Evolutionary conservation across 2,797 vertebrate species (phyloP).

Genomic region (Parambassis ranga): DNA sequence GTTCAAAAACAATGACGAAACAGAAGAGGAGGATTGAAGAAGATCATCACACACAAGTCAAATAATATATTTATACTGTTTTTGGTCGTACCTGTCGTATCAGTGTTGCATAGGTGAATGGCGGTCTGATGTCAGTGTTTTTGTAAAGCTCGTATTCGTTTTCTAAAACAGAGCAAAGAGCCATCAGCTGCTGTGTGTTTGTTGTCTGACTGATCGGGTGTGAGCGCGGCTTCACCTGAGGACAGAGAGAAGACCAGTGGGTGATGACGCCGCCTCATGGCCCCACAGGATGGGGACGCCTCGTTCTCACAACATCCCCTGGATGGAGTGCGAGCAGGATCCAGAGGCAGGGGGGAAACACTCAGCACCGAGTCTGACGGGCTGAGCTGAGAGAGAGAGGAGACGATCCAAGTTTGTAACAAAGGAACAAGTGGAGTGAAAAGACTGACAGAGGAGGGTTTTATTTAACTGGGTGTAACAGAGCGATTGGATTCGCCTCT

Average conservation of each 20-base stretch:
- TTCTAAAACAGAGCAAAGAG: conserved; percentile 77
- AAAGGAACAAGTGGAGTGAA: conserved; percentile 22
- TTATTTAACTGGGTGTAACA: conserved; percentile 82
- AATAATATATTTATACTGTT: no score
- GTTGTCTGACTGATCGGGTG: not conserved
- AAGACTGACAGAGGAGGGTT: conserved; percentile 62
- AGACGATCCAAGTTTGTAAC: conserved; percentile 22
- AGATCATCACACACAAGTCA: no score
- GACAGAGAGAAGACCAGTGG: conserved; percentile 84
- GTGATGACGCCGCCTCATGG: conserved; percentile 85
- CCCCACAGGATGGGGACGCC: conserved; percentile 79
- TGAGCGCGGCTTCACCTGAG: conserved; percentile 79
- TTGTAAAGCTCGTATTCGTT: conserved; percentile 95
- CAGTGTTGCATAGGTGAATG: conserved; percentile 96
- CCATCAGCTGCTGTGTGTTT: not conserved
- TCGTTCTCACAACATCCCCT: conserved; percentile 84
- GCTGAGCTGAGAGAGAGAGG: conserved; percentile 78
- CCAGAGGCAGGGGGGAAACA: conserved; percentile 81
- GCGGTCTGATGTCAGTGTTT: conserved; percentile 94
- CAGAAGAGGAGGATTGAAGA: no score
- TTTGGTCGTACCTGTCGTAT: conserved; percentile 91
- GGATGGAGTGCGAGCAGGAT: conserved; percentile 81
- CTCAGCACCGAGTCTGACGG: conserved; percentile 84
- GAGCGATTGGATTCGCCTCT: conserved; percentile 85
- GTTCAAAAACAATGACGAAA: no score